Conservation (phyloP, 2,888 invertebrate species). For the Hemithea aestivaria region DNA sequence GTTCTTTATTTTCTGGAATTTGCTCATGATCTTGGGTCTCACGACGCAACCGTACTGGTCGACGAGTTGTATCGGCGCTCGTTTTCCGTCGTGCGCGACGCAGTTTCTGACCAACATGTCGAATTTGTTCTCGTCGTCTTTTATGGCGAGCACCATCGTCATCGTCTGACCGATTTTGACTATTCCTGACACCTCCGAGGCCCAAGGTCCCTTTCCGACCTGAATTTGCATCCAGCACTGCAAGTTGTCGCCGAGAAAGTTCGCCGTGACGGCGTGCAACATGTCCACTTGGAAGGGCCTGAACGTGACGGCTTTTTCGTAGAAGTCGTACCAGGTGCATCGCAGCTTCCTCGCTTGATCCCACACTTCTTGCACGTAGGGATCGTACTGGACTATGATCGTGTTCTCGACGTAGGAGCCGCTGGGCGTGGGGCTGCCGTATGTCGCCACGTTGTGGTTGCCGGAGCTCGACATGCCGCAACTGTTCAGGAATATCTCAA, state of each 20-base stretch:
- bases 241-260: conserved; percentile 96
- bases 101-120: conserved; percentile 97
- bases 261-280: conserved; percentile 96
- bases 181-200: conserved; percentile 96
- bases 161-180: conserved; percentile 97
- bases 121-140: conserved; percentile 97
- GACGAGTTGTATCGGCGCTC: conserved; percentile 94
- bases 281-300: conserved; percentile 97
- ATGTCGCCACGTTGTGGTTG: conserved; percentile 90
- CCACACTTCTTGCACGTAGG: conserved; percentile 97
- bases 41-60: conserved; percentile 97
- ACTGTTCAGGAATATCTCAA: conserved; percentile 95
- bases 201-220: conserved; percentile 97
- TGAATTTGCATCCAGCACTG: conserved; percentile 99
- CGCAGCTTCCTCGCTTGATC: conserved; percentile 95
- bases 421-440: conserved; percentile 92
- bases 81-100: conserved; percentile 96
- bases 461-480: conserved; percentile 97
- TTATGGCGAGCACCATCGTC: conserved; percentile 97
- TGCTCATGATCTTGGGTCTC: conserved; percentile 95
- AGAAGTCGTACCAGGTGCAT: conserved; percentile 98
- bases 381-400: conserved; percentile 96
- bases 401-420: conserved; percentile 97
- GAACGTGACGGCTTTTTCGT: conserved; percentile 96
- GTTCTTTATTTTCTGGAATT: conserved; percentile 97